These are phyloP conservation scores for Pollachius pollachius DNA, from an alignment of 2,113 vertebrate genomes.

Conservation along the genomic window DNA sequence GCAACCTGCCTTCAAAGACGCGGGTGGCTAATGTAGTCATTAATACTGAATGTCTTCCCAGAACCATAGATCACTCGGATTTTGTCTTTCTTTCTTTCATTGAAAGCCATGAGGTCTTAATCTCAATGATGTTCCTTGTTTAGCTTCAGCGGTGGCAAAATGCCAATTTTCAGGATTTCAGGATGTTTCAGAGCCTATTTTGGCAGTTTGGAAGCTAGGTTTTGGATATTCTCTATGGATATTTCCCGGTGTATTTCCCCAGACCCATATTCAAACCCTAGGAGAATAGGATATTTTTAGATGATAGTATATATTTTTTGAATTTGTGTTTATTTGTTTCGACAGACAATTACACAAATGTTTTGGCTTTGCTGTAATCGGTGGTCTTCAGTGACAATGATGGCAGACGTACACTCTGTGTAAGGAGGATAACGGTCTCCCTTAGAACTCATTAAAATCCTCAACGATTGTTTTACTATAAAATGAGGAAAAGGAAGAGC, in stretches of 20 bases:
- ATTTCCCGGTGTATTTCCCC: no score
- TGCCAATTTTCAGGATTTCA: no score
- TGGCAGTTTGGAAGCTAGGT: no score
- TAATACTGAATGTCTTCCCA: constrained; percentile 8
- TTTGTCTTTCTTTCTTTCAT: no score
- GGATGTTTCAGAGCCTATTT: no score
- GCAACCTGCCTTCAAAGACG: constrained; percentile 38
- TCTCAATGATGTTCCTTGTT: not conserved
- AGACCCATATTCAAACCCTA: no score
- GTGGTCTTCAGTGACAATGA: constrained; percentile 30
- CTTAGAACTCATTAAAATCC: constrained; percentile 64
- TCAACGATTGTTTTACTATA: constrained; percentile 39
- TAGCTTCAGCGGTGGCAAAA: constrained; percentile 11
- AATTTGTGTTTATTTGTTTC: no score
- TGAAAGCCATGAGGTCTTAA: not conserved
- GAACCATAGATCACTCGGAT: constrained; percentile 7
- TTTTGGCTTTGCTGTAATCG: constrained; percentile 15
- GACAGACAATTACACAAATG: no score
- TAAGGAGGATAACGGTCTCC: constrained; percentile 28
- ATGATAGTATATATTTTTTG: no score
- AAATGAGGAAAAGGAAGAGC: constrained; percentile 33
- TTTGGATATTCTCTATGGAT: no score
- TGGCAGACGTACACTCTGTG: constrained; percentile 45
- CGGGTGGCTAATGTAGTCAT: constrained; percentile 19
- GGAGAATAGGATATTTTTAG: no score